Evolutionary conservation across 2,797 vertebrate genomes (phyloP).

Genomic region (Masticophis lateralis): DNA sequence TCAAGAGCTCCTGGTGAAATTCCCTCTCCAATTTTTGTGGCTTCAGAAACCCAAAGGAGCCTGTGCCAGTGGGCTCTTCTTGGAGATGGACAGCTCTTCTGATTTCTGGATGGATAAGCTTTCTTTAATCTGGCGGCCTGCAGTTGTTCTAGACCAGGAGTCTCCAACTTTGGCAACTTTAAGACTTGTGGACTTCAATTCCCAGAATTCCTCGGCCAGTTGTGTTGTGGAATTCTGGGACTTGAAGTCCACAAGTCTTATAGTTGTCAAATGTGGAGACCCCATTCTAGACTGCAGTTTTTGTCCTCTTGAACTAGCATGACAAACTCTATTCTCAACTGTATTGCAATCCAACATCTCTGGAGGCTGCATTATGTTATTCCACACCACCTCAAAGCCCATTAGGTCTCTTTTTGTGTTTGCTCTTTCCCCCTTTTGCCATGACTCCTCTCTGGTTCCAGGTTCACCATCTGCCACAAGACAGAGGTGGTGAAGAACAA

Average conservation of each 20-base stretch:
- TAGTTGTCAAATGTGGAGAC: not conserved
- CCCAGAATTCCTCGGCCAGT: not conserved
- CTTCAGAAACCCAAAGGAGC: not conserved
- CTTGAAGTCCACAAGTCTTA: not conserved
- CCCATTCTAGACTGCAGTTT: not conserved
- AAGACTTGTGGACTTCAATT: not conserved
- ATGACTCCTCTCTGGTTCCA: conserved; percentile 57
- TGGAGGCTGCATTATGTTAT: not conserved
- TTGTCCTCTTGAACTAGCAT: not conserved
- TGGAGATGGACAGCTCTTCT: not conserved
- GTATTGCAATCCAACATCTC: not conserved
- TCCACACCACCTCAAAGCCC: not conserved
- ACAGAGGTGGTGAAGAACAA: conserved; percentile 98
- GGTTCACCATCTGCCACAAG: conserved; percentile 98
- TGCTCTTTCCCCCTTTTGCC: not conserved
- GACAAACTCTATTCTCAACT: not conserved
- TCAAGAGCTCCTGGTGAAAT: not conserved
- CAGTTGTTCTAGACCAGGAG: not conserved
- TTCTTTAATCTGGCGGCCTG: not conserved
- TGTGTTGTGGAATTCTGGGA: not conserved
- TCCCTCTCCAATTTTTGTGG: not conserved
- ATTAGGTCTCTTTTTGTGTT: not conserved
- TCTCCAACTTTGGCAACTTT: not conserved
- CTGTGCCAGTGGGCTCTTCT: not conserved
- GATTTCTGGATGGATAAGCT: not conserved